Base-by-base conservation (phyloP, 2,888 invertebrate species). In the Matsumyia berberina region DNA sequence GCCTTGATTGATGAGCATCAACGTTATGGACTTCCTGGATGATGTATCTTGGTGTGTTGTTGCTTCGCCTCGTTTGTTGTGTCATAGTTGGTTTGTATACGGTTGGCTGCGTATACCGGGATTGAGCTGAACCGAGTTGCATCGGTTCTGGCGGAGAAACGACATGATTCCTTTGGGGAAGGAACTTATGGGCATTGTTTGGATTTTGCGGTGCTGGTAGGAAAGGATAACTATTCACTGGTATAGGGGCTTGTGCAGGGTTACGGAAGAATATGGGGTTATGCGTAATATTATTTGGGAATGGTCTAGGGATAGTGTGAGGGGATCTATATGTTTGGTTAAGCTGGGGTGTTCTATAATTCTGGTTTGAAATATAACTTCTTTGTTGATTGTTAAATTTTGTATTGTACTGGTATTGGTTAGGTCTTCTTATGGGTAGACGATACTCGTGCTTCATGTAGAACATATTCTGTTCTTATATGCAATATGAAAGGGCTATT, bases 381-480 rank as follows among this genome's bases (percentile, higher is more conserved):
- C 4, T 44, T 44, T 11, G 29, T 8, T 29, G 24, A 24, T 24
- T 24, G 24, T 37, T 42, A 42, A 29, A 42, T 29, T 4, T 58
- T 29, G 35, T 19, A 8, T 58, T 12, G 19, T 19, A 9, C n/a
- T 42, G 39, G 5, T 44, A 17, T 15, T 7, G 17, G 24, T 24
- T 6, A 46, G 12, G 7, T 46, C 19, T 6, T 9, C 6, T 19
- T 19, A 12, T 19, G 60, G 42, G 29, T 29, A 15, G 12, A 19
- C 6, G 33, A 55, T 49, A 51, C 8, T 74, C 8, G 42, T 55
- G 29, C 7, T 55, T 62, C 49, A 58, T 66, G 15, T 33, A 67
- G 53, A 29, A 55, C 12, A 69, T 86, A 3, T 79, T 83, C 12
- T 74, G 66, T 74, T 86, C 86, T 31, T 76, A 19, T 8, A 87